Conservation (phyloP, 2,888 invertebrate genomes). For the Choreutis nemorana region DNA sequence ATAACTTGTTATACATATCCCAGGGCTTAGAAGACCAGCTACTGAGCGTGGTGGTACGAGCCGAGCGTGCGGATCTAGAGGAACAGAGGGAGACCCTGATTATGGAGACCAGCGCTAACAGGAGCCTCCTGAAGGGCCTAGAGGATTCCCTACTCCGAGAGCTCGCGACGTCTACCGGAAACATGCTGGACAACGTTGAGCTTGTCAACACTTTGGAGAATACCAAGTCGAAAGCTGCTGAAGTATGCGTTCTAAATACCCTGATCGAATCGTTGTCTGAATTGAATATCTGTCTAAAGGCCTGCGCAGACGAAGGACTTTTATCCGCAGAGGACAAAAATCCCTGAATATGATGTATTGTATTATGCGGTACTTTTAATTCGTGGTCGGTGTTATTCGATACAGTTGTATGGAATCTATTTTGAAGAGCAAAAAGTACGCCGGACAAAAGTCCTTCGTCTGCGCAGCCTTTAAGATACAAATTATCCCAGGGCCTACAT, state of each 20-base stretch:
- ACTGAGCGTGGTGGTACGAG: constrained; percentile 86
- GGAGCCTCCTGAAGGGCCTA: constrained; percentile 80
- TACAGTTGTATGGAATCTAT: too few relatives aligned
- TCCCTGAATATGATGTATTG: too few relatives aligned
- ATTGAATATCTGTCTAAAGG: too few relatives aligned
- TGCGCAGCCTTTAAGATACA: too few relatives aligned
- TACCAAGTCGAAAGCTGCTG: constrained; percentile 85
- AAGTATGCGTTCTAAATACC: constrained; percentile 55
- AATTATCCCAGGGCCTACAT: too few relatives aligned
- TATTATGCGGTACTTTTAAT: constrained; percentile 1
- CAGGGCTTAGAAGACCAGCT: constrained; percentile 91
- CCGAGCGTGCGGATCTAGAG: constrained; percentile 87
- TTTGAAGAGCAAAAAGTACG: too few relatives aligned
- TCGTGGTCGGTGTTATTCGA: constrained; percentile 3
- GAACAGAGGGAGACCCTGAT: constrained; percentile 86
- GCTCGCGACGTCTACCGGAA: constrained; percentile 85
- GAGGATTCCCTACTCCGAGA: constrained; percentile 88
- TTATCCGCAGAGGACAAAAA: too few relatives aligned
- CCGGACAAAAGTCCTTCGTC: too few relatives aligned
- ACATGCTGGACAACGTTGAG: constrained; percentile 92
- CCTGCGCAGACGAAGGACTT: too few relatives aligned
- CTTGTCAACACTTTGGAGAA: constrained; percentile 86
- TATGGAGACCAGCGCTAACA: constrained; percentile 85
- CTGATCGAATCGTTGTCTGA: too few relatives aligned
- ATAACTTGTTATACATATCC: too few relatives aligned